Evolutionary conservation across 1,140 invertebrate genomes (phyloP).

Genomic region (Magallana gigas): DNA sequence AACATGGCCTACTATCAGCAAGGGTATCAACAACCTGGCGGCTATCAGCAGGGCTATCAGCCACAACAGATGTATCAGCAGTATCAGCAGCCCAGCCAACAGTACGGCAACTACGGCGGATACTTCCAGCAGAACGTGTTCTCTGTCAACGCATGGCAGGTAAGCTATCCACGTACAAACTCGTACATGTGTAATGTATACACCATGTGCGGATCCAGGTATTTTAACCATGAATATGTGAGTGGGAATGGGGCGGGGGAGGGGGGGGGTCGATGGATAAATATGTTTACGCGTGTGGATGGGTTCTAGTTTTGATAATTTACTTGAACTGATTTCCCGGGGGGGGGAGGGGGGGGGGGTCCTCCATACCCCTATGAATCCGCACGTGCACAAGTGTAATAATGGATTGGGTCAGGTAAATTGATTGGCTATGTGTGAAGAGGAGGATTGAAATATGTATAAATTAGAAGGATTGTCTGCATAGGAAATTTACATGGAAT

Average conservation of each 20-base stretch:
- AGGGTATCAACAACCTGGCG: not conserved
- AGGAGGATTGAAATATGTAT: no score
- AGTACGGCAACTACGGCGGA: slow-evolving; percentile 69
- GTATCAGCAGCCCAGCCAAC: slow-evolving; percentile 68
- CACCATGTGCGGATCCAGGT: not conserved
- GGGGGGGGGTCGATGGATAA: no score
- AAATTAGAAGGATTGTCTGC: no score
- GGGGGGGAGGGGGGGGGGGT: no score
- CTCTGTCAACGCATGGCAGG: slow-evolving; percentile 70
- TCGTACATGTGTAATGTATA: not conserved
- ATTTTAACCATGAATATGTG: not conserved
- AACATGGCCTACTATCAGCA: slow-evolving; percentile 49
- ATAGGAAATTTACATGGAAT: no score
- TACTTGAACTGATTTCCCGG: no score
- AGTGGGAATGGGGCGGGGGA: no score
- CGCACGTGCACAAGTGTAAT: no score
- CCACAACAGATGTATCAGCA: slow-evolving; percentile 60
- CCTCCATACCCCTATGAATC: no score
- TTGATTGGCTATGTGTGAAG: no score
- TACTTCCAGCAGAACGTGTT: slow-evolving; percentile 70
- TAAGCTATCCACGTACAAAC: slow-evolving; percentile 21
- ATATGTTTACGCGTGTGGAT: not conserved
- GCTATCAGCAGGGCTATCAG: not conserved
- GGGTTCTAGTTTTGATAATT: not conserved
- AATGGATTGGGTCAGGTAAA: no score